Percentiles rank a stretch among this genome's conserved stretches.
These are phyloP conservation scores for Harlomillsia oculata DNA, from an alignment of 1,140 invertebrate genomes.

Conservation along the genomic window DNA sequence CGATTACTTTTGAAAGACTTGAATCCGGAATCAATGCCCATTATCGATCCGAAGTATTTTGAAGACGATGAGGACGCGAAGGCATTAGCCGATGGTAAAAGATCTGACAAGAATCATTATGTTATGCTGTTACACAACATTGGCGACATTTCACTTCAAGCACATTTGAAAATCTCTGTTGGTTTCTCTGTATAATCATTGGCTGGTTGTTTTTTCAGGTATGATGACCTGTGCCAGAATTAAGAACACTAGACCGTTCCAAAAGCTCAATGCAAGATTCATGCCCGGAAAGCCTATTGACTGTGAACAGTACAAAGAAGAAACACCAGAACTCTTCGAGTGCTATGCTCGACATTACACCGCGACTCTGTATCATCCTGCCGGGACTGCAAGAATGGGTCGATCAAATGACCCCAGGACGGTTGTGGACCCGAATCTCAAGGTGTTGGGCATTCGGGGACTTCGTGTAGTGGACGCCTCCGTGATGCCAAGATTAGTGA, in stretches of 20 bases:
- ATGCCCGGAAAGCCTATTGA: constrained; percentile 7
- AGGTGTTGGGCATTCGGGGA: background rate
- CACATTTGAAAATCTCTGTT: too few relatives aligned
- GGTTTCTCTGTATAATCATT: background rate
- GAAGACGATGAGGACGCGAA: constrained; percentile 2
- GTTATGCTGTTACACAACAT: too few relatives aligned
- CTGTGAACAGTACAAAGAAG: constrained; percentile 32
- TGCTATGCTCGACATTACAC: constrained; percentile 36
- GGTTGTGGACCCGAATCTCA: constrained; percentile 1
- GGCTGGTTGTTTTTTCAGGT: background rate
- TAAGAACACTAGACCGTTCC: constrained; percentile 20
- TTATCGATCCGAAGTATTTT: constrained; percentile 17
- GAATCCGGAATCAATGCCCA: background rate
- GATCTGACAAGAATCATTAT: background rate
- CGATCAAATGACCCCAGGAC: constrained; percentile 36
- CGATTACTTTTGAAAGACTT: constrained; percentile 5
- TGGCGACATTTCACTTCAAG: too few relatives aligned
- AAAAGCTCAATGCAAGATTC: constrained; percentile 7
- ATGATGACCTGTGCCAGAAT: constrained; percentile 3
- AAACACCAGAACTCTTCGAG: constrained; percentile 35
- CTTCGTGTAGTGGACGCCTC: background rate
- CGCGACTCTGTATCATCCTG: constrained; percentile 38
- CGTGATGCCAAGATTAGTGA: constrained; percentile 51
- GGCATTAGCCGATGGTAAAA: background rate
- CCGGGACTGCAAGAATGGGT: constrained; percentile 52